phyloP scores from a whole-genome alignment of 2,888 invertebrate genomes.

The Drosophila crucigera region DNA sequence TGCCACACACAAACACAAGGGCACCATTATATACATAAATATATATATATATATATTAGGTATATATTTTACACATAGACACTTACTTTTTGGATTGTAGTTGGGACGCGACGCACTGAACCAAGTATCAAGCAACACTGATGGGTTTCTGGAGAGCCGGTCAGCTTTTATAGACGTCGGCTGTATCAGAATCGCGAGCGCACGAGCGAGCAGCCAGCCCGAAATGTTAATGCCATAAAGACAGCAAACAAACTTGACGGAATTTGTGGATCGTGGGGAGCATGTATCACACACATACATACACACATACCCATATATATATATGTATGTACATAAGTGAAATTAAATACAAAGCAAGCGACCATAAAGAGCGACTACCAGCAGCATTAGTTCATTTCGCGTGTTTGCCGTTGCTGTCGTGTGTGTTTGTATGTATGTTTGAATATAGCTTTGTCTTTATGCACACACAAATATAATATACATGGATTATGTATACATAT shows the following conservation, averaged over 20 bases:
- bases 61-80: slow-evolving; percentile 10
- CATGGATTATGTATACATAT: not conserved
- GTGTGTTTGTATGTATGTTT: slow-evolving; percentile 1
- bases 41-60: not conserved
- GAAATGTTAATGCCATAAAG: slow-evolving; percentile 40
- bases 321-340: not conserved
- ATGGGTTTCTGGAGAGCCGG: slow-evolving; percentile 38
- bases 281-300: slow-evolving; percentile 4
- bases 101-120: slow-evolving; percentile 59
- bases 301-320: not conserved
- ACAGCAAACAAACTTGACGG: slow-evolving; percentile 36
- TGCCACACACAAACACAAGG: slow-evolving; percentile 19
- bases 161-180: slow-evolving; percentile 59
- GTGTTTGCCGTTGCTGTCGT: slow-evolving; percentile 43
- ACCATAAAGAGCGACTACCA: slow-evolving; percentile 34
- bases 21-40: slow-evolving; percentile 4
- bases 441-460: not conserved
- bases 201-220: slow-evolving; percentile 16
- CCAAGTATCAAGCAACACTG: slow-evolving; percentile 64
- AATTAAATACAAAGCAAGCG: slow-evolving; percentile 3
- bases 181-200: slow-evolving; percentile 11
- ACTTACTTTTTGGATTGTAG: slow-evolving; percentile 64
- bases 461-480: not conserved
- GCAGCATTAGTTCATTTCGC: slow-evolving; percentile 23
- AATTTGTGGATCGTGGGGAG: slow-evolving; percentile 14